phyloP scores from a whole-genome alignment of 2,888 invertebrate species.

The Mermis nigrescens region DNA sequence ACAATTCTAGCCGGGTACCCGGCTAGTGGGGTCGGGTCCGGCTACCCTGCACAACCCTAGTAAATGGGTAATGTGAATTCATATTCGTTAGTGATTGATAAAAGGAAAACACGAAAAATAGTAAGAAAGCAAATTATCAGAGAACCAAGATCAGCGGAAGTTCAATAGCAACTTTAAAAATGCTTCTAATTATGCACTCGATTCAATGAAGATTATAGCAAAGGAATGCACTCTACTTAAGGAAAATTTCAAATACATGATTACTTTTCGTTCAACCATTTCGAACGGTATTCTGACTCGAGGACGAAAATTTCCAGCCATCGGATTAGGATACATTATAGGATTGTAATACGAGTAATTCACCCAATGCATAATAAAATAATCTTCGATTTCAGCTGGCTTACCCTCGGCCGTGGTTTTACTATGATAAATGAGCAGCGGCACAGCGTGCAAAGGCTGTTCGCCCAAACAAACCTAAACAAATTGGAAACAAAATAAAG shows the following conservation, averaged over 20 bases:
- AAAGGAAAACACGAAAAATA: no score
- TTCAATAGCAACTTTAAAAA: no score
- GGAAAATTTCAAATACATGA: not conserved
- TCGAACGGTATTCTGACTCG: not conserved
- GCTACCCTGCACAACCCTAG: no score
- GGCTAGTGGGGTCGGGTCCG: no score
- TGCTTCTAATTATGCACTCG: no score
- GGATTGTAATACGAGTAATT: conserved; percentile 23
- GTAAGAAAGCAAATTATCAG: no score
- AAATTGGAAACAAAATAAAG: conserved; percentile 59
- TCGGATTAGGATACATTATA: conserved; percentile 2
- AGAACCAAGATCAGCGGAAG: no score
- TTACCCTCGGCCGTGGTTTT: not conserved
- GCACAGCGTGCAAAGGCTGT: conserved; percentile 72
- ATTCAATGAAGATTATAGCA: no score
- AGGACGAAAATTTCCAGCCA: not conserved
- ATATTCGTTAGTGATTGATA: no score
- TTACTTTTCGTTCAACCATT: not conserved
- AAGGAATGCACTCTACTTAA: no score
- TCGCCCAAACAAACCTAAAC: conserved; percentile 95
- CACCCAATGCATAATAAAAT: conserved; percentile 31
- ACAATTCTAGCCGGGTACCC: no score
- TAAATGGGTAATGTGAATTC: no score
- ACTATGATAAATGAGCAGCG: not conserved
- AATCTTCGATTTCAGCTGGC: conserved; percentile 9